A percentile compares a stretch with the other conserved stretches of the same genome.
Conservation (phyloP, 2,888 invertebrate species). For the Nephrotoma appendiculata region DNA sequence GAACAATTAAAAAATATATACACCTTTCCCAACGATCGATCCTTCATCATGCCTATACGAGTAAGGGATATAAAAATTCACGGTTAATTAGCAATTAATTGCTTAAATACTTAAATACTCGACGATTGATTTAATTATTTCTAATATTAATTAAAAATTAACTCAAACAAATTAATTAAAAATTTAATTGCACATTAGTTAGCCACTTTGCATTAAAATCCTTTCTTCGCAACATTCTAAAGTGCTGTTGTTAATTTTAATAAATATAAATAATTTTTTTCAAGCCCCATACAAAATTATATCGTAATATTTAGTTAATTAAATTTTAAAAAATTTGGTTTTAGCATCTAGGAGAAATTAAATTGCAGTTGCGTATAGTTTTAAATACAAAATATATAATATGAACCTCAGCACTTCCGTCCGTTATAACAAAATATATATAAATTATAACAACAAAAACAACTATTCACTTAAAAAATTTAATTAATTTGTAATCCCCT, state of each 20-base stretch:
- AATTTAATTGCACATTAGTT: too few relatives aligned
- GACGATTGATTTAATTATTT: too few relatives aligned
- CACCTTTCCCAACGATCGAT: too few relatives aligned
- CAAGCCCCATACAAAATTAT: not conserved
- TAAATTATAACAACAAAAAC: not conserved
- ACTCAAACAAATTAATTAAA: too few relatives aligned
- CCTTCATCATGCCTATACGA: too few relatives aligned
- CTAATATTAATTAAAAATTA: too few relatives aligned
- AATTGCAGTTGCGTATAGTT: not conserved
- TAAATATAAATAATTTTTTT: not conserved
- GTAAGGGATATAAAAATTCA: too few relatives aligned
- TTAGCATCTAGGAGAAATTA: not conserved
- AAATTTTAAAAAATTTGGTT: not conserved
- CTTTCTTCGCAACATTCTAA: not conserved
- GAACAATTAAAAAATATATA: too few relatives aligned
- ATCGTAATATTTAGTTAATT: not conserved
- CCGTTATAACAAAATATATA: not conserved
- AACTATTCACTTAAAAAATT: not conserved
- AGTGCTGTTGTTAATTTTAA: not conserved
- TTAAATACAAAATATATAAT: not conserved
- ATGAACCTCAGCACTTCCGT: not conserved
- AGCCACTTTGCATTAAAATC: too few relatives aligned
- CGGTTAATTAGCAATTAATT: too few relatives aligned
- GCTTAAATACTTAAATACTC: too few relatives aligned
- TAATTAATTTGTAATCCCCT: not conserved